Evolutionary conservation across 2,797 vertebrate genomes (phyloP).

Genomic region (Trematomus bernacchii): DNA sequence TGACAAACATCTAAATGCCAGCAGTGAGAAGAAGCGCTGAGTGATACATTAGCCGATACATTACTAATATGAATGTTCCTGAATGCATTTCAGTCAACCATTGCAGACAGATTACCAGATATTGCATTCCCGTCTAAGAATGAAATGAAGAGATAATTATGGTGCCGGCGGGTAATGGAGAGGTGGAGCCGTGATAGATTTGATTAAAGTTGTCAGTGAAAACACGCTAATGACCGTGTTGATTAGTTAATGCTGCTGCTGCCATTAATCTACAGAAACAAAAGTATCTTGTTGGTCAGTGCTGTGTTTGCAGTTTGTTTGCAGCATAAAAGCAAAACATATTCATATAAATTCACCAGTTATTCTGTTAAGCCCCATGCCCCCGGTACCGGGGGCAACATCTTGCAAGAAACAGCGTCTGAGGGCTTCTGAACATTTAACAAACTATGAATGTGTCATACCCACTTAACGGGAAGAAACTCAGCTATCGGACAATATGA

Average conservation of each 20-base stretch:
- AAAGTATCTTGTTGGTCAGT: slow-evolving; percentile 61
- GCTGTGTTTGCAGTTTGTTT: slow-evolving; percentile 61
- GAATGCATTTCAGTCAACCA: slow-evolving; percentile 72
- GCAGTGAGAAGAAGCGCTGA: slow-evolving; percentile 57
- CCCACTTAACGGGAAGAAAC: no score
- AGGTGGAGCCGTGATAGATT: slow-evolving; percentile 76
- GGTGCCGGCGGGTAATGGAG: slow-evolving; percentile 70
- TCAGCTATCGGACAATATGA: no score
- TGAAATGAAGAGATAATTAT: slow-evolving; percentile 85
- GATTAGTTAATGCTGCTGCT: slow-evolving; percentile 77
- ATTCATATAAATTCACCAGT: no score
- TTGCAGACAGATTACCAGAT: slow-evolving; percentile 78
- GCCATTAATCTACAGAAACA: slow-evolving; percentile 81
- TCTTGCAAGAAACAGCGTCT: no score
- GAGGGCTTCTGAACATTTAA: no score
- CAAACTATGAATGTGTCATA: no score
- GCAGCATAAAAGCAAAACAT: neutral
- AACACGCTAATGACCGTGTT: slow-evolving; percentile 83
- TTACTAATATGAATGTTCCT: slow-evolving; percentile 68
- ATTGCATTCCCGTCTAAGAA: slow-evolving; percentile 77
- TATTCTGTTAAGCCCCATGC: no score
- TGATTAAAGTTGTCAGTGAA: slow-evolving; percentile 82
- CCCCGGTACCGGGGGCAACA: no score
- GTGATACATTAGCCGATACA: slow-evolving; percentile 65
- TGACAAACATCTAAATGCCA: slow-evolving; percentile 61